phyloP scores from a whole-genome alignment of 2,797 vertebrate genomes.

The Anolis apletophallus region DNA sequence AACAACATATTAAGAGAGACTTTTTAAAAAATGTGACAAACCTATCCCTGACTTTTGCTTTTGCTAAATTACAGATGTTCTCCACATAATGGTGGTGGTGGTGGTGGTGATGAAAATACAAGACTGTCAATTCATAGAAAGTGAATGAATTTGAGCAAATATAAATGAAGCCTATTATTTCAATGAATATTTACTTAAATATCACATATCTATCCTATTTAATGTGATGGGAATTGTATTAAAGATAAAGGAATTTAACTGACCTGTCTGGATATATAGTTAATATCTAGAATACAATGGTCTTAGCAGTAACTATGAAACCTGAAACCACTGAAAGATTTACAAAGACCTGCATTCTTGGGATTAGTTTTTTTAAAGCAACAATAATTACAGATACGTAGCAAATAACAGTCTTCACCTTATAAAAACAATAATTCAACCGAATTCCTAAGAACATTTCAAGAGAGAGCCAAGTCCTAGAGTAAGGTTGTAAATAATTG shows the following conservation, averaged over 20 bases:
- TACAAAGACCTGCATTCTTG: background rate
- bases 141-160: background rate
- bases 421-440: background rate
- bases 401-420: background rate
- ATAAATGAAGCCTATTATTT: background rate
- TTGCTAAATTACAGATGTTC: background rate
- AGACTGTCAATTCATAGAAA: background rate
- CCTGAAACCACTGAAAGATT: background rate
- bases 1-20: no score
- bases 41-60: background rate
- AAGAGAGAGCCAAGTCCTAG: background rate
- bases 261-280: background rate
- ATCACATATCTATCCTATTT: background rate
- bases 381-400: background rate
- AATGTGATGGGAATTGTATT: background rate
- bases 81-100: no score
- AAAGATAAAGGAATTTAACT: background rate
- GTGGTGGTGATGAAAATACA: no score
- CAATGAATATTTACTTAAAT: background rate
- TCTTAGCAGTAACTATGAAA: background rate
- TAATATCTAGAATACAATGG: background rate
- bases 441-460: background rate
- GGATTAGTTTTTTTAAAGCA: background rate
- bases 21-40: background rate
- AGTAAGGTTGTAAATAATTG: background rate